A percentile compares a stretch with the other conserved stretches of the same genome.
Evolutionary conservation across 2,113 vertebrate species (phyloP).

Genomic region (Lathamus discolor): DNA sequence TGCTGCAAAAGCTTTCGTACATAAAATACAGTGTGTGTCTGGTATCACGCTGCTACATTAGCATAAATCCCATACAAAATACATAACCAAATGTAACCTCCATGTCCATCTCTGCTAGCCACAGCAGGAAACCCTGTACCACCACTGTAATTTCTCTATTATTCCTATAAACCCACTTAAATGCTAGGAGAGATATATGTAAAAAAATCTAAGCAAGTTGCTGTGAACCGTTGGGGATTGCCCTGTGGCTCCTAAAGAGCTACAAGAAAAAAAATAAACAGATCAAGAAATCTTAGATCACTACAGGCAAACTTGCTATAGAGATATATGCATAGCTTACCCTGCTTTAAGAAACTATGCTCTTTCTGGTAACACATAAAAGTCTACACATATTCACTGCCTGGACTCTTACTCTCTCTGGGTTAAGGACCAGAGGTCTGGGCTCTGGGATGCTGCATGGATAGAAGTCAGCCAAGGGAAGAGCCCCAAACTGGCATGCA

Average conservation of each 20-base stretch:
- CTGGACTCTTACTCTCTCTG: background rate
- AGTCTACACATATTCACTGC: background rate
- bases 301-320: background rate
- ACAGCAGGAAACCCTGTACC: conserved; percentile 5
- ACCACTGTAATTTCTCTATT: conserved; percentile 22
- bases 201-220: background rate
- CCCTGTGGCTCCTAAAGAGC: background rate
- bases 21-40: background rate
- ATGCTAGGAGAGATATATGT: background rate
- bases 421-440: background rate
- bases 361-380: background rate
- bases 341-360: background rate
- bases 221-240: background rate
- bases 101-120: background rate
- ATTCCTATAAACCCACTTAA: background rate
- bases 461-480: background rate
- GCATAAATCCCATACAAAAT: conserved; percentile 21
- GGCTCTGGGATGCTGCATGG: background rate
- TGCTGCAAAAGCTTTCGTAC: background rate
- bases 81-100: background rate
- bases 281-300: background rate
- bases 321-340: background rate
- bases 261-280: background rate
- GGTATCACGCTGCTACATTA: conserved; percentile 6
- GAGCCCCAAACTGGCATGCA: background rate